Base-by-base conservation (phyloP, 2,797 vertebrate species). In the Mus spretus region DNA sequence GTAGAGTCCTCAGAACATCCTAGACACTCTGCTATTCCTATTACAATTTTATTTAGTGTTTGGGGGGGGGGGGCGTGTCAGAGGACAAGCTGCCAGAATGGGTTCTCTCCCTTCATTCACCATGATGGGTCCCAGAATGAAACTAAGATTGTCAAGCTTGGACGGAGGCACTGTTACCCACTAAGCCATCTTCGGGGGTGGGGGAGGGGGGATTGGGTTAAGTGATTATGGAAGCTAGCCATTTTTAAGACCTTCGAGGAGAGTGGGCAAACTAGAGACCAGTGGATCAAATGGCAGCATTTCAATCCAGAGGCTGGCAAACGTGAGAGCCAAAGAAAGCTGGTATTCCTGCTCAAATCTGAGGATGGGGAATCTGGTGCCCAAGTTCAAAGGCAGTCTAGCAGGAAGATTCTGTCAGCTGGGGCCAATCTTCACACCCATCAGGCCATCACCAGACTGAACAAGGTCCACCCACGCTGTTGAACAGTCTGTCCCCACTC, bases 101-200 rank as follows among this genome's bases (percentile, higher is more conserved):
- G 14, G 13, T 28, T 83, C 37, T 83, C 80, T 61, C 80, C 80
- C 61, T 61, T 59, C 55, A n/a, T 61, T 59, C 55, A n/a, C 6
- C 20, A 1, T 6, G 1, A 22, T 81, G n/a, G 10, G 22, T 7
- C 55, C 20, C 1, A 1, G 57, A 2, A 17, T 14, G 44, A 53
- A 37, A 40, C 6, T 59, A 26, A 37, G 79, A 13, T 1, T 37
- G 53, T 24, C 53, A 57, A n/a, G 53, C 22, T 37, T n/a, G 31
- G 34, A 59, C 37, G 53, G 20, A 57, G 34, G 53, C 20, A 24
- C 34, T 10, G n/a, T n/a, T 81, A 13, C 20, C 79, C 53, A 22
- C 34, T 28, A 80, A 4, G 57, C 81, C 37, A 44, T 40, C 81
- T 44, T n/a, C 24, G 20, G 44, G 34, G 15, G 15, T 1, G 50